A percentile compares a stretch with the other conserved stretches of the same genome.
Evolutionary conservation across 2,797 vertebrate species (phyloP).

Genomic region (Enteromius mattozi): DNA sequence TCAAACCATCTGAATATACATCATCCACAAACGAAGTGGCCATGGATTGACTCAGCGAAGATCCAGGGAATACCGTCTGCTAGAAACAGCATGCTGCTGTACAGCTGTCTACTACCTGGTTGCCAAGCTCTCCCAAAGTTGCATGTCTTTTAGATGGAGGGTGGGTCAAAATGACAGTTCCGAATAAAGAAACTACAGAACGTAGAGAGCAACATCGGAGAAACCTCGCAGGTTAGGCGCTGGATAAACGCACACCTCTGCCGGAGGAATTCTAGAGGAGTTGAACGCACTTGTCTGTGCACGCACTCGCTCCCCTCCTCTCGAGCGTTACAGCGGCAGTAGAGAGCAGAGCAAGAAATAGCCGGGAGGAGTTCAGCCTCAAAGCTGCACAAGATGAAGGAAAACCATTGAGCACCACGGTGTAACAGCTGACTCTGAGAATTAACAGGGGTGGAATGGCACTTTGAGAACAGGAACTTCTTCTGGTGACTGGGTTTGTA

Average conservation of each 20-base stretch:
- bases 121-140: constrained; percentile 54
- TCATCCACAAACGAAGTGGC: constrained; percentile 27
- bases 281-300: constrained; percentile 45
- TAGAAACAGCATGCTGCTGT: constrained; percentile 53
- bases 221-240: background rate
- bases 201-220: background rate
- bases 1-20: constrained; percentile 59
- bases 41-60: background rate
- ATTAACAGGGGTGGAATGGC: background rate
- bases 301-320: constrained; percentile 30
- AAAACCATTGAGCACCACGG: background rate
- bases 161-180: constrained; percentile 21
- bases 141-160: constrained; percentile 34
- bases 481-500: background rate
- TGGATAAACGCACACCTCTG: constrained; percentile 24
- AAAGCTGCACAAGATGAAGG: constrained; percentile 1
- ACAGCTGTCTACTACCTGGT: constrained; percentile 50
- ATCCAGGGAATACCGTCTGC: constrained; percentile 22
- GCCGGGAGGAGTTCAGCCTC: constrained; percentile 41
- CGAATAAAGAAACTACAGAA: constrained; percentile 32
- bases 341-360: constrained; percentile 44
- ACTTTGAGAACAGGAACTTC: background rate
- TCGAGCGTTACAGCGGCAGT: constrained; percentile 31
- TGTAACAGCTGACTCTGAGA: background rate
- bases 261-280: constrained; percentile 29